These are phyloP conservation scores for Diploptera punctata DNA, from an alignment of 2,888 invertebrate genomes.

Conservation along the genomic window DNA sequence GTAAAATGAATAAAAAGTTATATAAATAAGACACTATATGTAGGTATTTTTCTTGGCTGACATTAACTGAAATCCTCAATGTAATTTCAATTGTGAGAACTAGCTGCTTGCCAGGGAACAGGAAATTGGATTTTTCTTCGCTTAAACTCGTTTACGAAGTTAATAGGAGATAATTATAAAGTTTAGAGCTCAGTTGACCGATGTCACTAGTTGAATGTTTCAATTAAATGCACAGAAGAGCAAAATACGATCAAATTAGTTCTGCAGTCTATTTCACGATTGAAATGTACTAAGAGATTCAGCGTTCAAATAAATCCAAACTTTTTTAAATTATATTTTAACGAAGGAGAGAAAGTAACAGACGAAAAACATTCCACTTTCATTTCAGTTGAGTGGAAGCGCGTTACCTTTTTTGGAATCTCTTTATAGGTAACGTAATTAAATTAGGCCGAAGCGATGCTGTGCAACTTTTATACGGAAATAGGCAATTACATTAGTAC, in stretches of 20 bases:
- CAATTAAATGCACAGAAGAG: background rate
- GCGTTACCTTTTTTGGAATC: background rate
- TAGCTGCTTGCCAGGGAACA: no score
- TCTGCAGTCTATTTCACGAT: conserved; percentile 8
- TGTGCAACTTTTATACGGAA: background rate
- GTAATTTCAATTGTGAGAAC: no score
- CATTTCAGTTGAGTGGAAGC: conserved; percentile 5
- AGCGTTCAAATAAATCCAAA: conserved; percentile 1
- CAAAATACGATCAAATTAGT: background rate
- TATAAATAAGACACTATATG: no score
- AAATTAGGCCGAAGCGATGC: background rate
- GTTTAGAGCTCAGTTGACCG: no score
- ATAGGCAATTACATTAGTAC: background rate
- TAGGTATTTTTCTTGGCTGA: no score
- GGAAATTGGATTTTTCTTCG: no score
- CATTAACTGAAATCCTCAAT: no score
- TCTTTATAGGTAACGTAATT: conserved; percentile 3
- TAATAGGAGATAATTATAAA: no score
- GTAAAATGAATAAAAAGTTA: no score
- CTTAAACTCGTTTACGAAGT: no score
- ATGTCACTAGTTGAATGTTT: no score
- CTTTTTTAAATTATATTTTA: background rate
- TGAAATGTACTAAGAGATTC: background rate
- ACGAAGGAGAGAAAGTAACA: background rate
- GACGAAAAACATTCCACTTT: conserved; percentile 8